Conservation (phyloP, 2,888 invertebrate genomes). For the Phortica okadai region DNA sequence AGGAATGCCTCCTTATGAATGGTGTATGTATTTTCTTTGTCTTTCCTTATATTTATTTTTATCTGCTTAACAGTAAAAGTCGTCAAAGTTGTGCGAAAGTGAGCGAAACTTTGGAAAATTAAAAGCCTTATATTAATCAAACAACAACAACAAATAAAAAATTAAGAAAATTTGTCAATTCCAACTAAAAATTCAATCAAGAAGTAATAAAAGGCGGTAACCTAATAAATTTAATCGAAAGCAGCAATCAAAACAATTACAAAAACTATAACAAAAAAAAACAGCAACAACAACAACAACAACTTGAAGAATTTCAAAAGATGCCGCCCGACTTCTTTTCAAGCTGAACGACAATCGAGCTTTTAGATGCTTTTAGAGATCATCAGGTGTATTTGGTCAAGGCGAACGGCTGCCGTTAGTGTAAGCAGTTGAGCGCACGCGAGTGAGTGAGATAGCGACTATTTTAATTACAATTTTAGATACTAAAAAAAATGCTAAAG, state of each 20-base stretch:
- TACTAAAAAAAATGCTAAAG: neutral
- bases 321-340: neutral
- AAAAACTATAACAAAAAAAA: neutral
- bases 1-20: no score
- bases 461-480: neutral
- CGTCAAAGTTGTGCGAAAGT: no score
- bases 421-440: neutral
- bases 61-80: no score
- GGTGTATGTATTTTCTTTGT: no score
- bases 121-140: no score
- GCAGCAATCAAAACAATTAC: neutral
- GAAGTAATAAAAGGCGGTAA: no score
- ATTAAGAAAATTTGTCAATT: slow-evolving; percentile 28
- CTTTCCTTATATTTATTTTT: no score
- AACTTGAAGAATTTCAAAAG: neutral
- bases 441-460: neutral
- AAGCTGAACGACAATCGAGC: slow-evolving; percentile 36
- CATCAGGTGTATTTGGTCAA: slow-evolving; percentile 60
- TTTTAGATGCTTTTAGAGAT: slow-evolving; percentile 12
- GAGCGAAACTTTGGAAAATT: no score
- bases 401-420: slow-evolving; percentile 49
- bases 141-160: no score
- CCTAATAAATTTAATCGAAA: neutral
- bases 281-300: neutral
- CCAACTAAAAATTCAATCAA: slow-evolving; percentile 32